Evolutionary conservation across 1,140 invertebrate genomes (phyloP), one percentile per base, ranked within the genome.

Genomic region (Polypedilum vanderplanki): DNA sequence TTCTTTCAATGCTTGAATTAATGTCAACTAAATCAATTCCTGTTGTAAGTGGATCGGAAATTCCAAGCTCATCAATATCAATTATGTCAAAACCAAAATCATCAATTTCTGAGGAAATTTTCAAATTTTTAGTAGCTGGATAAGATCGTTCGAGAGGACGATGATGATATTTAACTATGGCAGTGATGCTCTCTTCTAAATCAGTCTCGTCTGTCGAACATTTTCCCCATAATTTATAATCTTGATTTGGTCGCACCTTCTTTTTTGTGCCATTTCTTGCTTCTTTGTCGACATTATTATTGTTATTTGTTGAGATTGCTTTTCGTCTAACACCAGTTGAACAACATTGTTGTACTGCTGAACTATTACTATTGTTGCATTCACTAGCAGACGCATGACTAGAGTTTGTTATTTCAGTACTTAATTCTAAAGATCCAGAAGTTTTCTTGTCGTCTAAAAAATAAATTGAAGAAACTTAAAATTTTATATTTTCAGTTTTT

Each of bases 81-180:
- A 91, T 87, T 65, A 91, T 88, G 79, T 91, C 90, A 79, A 91
- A 90, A 77, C 86, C 86, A 79, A 91, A 91, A 76, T 87, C 88
- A 79, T 90, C 90, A 79, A 85, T 86, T 74, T 86, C 83, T 75
- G 82, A 81, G 0, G 78, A 73, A 74, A 79, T 78, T 76, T 73
- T 76, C 75, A 40, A 64, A 65, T 80, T 82, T 22, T 80, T 80
- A 76, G 81, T 81, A 64, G 86, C 84, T 40, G 87, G 87, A 79
- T 87, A 87, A 4, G 84, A 86, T 75, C 87, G 82, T 76, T 88
- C 86, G 74, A 89, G 79, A 1, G 87, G 87, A 46, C 85, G 84
- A 79, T 89, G 87, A 18, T 85, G 79, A 24, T 79, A 78, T 12
- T n/a, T n/a, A n/a, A 78, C 77, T n/a, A 77, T 75, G 0, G 70